Percentiles rank a stretch among this genome's conserved stretches.
Evolutionary conservation across 2,113 vertebrate species (phyloP).

Genomic region (Psophia crepitans): DNA sequence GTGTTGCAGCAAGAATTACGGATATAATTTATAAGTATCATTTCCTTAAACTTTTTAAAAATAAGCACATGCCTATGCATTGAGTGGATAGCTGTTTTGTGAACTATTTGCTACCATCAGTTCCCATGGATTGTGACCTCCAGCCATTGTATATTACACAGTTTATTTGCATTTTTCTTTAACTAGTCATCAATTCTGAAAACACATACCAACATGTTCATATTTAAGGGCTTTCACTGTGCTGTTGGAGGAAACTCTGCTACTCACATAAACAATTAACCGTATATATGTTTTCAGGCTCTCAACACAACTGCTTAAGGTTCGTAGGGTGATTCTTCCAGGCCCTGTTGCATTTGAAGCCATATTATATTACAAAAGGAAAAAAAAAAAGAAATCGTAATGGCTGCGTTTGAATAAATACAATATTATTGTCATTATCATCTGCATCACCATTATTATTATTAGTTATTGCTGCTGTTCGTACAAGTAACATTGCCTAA

Average conservation of each 20-base stretch:
- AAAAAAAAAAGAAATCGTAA: too few species aligned
- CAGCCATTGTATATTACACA: not conserved
- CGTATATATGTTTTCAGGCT: not conserved
- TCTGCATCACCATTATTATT: not conserved
- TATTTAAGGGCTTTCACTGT: not conserved
- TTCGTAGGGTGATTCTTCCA: not conserved
- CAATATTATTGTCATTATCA: not conserved
- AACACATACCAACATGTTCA: not conserved
- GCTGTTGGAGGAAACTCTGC: not conserved
- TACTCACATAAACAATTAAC: not conserved
- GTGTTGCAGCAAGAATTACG: not conserved
- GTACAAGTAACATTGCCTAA: fast-evolving
- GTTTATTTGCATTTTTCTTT: not conserved
- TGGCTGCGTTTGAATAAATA: too few species aligned
- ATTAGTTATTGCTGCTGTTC: not conserved
- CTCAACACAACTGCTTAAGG: not conserved
- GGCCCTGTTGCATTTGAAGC: not conserved
- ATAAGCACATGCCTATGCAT: not conserved
- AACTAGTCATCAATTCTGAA: not conserved
- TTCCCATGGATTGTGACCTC: not conserved
- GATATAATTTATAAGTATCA: not conserved
- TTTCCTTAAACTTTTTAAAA: not conserved
- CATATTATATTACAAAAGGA: not conserved
- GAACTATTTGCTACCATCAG: not conserved
- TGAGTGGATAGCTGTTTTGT: not conserved